Evolutionary conservation across 2,113 vertebrate species (phyloP).

Genomic region (Gila orcuttii): DNA sequence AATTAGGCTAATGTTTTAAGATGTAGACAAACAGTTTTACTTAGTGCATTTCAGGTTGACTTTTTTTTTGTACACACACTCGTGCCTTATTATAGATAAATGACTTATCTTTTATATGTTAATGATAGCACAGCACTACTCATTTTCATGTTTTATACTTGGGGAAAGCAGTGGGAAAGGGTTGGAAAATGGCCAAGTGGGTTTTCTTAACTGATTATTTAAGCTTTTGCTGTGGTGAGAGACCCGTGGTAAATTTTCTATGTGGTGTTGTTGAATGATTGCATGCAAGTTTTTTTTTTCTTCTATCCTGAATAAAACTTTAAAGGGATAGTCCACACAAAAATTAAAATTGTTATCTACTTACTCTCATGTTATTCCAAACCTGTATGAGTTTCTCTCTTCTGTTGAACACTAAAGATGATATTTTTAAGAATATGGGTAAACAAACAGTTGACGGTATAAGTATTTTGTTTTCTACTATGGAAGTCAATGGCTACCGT

Average conservation of each 20-base stretch:
- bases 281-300: constrained; percentile 62
- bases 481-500: too few relatives aligned
- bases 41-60: constrained; percentile 41
- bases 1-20: neutral
- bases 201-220: constrained; percentile 73
- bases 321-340: too few relatives aligned
- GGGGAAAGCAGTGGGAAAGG: constrained; percentile 55
- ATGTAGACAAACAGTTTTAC: constrained; percentile 47
- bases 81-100: constrained; percentile 77
- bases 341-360: too few relatives aligned
- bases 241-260: constrained; percentile 62
- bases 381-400: too few relatives aligned
- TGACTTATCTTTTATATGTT: constrained; percentile 56
- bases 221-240: constrained; percentile 71
- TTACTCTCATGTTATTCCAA: too few relatives aligned
- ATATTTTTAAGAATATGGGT: too few relatives aligned
- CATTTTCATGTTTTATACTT: constrained; percentile 71
- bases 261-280: constrained; percentile 56
- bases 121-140: constrained; percentile 56
- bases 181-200: constrained; percentile 51
- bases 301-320: constrained; percentile 63
- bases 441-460: too few relatives aligned
- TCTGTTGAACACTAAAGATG: too few relatives aligned
- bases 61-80: constrained; percentile 61
- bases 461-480: too few relatives aligned